Conservation (phyloP, 2,888 invertebrate species). For the Hirtodrosophila histrioides region DNA sequence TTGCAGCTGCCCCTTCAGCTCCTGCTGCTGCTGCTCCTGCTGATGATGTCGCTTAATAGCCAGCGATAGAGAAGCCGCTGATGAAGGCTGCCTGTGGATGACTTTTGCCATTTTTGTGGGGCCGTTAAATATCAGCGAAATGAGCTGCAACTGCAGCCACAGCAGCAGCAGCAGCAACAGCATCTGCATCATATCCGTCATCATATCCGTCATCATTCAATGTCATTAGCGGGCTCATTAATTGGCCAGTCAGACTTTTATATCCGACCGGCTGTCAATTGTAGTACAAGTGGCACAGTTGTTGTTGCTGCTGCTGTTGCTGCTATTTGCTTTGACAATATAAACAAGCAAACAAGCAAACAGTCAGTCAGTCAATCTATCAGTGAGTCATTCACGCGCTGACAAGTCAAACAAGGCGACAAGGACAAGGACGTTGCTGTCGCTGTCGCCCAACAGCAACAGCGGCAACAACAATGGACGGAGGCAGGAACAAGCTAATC, state of each 20-base stretch:
- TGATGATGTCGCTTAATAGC: conserved; percentile 51
- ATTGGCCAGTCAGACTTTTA: conserved; percentile 69
- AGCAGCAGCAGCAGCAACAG: conserved; percentile 4
- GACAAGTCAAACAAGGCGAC: conserved; percentile 68
- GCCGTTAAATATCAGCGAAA: conserved; percentile 36
- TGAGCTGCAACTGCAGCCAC: conserved; percentile 35
- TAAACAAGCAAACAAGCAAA: conserved; percentile 50
- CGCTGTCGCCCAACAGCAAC: conserved; percentile 26
- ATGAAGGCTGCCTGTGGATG: conserved; percentile 29
- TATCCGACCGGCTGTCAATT: conserved; percentile 52
- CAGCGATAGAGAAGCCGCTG: conserved; percentile 32
- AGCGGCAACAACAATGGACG: conserved; percentile 21
- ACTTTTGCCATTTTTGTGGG: conserved; percentile 14
- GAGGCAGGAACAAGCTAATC: conserved; percentile 62
- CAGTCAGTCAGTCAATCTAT: conserved; percentile 61
- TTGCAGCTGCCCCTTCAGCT: conserved; percentile 9
- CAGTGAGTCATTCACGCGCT: conserved; percentile 72
- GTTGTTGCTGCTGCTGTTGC: conserved; percentile 12
- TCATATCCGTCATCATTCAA: conserved; percentile 54
- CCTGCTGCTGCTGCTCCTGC: conserved; percentile 12
- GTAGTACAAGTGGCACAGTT: conserved; percentile 30
- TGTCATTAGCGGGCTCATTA: conserved; percentile 68
- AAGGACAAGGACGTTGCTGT: conserved; percentile 56
- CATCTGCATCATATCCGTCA: conserved; percentile 21
- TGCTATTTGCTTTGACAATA: conserved; percentile 57